Evolutionary conservation across 2,113 vertebrate genomes (phyloP).

Genomic region (Sceloporus undulatus): DNA sequence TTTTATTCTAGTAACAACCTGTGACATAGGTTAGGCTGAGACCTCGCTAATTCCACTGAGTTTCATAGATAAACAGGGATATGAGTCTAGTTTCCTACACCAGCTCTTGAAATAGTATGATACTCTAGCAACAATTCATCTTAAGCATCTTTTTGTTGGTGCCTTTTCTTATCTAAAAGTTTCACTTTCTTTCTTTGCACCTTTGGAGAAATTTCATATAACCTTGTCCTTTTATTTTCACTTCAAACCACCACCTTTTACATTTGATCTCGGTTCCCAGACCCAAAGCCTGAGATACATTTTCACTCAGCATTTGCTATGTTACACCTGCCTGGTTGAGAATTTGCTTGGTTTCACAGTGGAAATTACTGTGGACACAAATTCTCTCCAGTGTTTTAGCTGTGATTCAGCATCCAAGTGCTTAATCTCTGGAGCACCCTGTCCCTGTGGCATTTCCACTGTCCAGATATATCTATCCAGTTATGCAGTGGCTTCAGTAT

Average conservation of each 20-base stretch:
- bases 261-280: not conserved
- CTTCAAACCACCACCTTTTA: not conserved
- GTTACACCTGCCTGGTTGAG: rapidly evolving
- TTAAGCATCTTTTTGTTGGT: not conserved
- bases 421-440: not conserved
- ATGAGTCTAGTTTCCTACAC: not conserved
- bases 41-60: not conserved
- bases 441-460: too few species aligned
- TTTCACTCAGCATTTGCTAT: not conserved
- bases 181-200: not conserved
- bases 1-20: not conserved
- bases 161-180: not conserved
- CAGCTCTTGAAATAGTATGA: not conserved
- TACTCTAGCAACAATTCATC: not conserved
- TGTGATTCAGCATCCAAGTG: not conserved
- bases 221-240: constrained; percentile 1
- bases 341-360: rapidly evolving
- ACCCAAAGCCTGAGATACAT: not conserved
- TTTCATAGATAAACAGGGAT: not conserved
- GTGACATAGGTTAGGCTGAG: not conserved
- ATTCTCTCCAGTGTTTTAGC: rapidly evolving
- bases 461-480: not conserved
- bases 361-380: rapidly evolving
- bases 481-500: not conserved
- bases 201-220: not conserved